A percentile compares a stretch with the other conserved stretches of the same genome.
These are phyloP conservation scores for Platyscapa corneri DNA, from an alignment of 1,140 invertebrate species.

Conservation along the genomic window DNA sequence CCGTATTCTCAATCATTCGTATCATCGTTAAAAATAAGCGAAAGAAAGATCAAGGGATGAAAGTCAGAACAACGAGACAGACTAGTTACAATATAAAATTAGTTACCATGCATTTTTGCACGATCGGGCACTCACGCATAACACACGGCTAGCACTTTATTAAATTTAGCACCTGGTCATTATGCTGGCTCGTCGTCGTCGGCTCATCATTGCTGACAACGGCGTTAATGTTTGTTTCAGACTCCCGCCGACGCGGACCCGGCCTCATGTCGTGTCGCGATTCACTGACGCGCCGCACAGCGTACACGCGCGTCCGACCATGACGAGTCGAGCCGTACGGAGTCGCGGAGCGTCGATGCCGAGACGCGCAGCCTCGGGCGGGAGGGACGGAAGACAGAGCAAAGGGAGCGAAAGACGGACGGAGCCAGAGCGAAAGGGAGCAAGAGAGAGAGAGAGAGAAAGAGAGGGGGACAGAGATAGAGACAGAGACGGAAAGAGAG, in stretches of 20 bases:
- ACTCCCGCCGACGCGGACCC: not conserved
- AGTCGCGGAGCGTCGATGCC: not conserved
- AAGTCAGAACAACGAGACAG: no score
- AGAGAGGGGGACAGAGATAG: slow-evolving; percentile 5
- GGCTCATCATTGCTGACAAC: not conserved
- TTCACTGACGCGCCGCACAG: not conserved
- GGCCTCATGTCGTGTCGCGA: not conserved
- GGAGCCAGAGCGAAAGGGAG: no score
- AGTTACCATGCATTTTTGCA: not conserved
- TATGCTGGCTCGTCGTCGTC: not conserved
- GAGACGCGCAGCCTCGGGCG: no score
- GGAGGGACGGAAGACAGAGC: not conserved
- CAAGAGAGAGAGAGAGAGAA: slow-evolving; percentile 4
- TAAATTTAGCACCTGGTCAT: not conserved
- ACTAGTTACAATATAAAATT: not conserved
- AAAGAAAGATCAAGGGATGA: no score
- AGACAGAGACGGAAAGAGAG: not conserved
- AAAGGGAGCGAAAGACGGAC: no score
- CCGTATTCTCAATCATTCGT: no score
- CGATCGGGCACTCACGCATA: not conserved
- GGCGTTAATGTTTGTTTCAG: not conserved
- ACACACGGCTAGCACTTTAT: not conserved
- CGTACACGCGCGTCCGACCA: not conserved
- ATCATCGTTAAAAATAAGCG: no score
- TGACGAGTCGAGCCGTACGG: not conserved